phyloP scores from a whole-genome alignment of 2,888 invertebrate species.

The Onthophagus sagittarius region DNA sequence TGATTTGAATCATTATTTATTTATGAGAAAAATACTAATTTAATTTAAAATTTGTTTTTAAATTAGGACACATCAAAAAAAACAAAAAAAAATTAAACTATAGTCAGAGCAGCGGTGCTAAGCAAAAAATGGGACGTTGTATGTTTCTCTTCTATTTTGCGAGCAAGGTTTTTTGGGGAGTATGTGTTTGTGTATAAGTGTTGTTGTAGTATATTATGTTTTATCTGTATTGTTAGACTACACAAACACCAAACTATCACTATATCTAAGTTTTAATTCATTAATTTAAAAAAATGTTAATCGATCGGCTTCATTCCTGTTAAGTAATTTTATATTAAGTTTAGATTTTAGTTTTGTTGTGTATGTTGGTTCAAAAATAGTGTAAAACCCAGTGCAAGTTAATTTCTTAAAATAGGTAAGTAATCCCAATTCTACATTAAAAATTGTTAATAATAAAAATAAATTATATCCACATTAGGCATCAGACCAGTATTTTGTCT shows the following conservation, averaged over 20 bases:
- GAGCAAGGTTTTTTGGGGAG: constrained; percentile 30
- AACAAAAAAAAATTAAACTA: constrained; percentile 24
- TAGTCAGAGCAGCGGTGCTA: constrained; percentile 44
- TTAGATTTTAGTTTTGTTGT: not conserved
- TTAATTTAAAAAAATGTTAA: constrained; percentile 9
- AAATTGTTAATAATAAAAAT: not conserved
- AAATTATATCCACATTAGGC: constrained; percentile 15
- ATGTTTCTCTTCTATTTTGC: constrained; percentile 33
- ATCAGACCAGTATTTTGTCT: constrained; percentile 14
- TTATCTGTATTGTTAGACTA: constrained; percentile 24
- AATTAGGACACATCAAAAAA: constrained; percentile 18
- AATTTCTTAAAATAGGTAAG: constrained; percentile 11
- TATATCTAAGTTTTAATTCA: constrained; percentile 13
- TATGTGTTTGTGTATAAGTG: constrained; percentile 40
- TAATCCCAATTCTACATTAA: not conserved
- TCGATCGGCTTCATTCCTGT: not conserved
- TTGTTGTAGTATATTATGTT: constrained; percentile 32
- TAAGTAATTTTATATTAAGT: not conserved
- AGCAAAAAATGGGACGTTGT: constrained; percentile 38
- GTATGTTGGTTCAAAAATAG: not conserved
- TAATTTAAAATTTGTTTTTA: too few species aligned
- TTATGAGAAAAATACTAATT: too few species aligned
- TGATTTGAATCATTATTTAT: too few species aligned
- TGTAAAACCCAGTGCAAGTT: constrained; percentile 12
- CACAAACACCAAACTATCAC: constrained; percentile 28